These are phyloP conservation scores for Alethe diademata DNA, from an alignment of 2,113 vertebrate genomes.

Conservation along the genomic window DNA sequence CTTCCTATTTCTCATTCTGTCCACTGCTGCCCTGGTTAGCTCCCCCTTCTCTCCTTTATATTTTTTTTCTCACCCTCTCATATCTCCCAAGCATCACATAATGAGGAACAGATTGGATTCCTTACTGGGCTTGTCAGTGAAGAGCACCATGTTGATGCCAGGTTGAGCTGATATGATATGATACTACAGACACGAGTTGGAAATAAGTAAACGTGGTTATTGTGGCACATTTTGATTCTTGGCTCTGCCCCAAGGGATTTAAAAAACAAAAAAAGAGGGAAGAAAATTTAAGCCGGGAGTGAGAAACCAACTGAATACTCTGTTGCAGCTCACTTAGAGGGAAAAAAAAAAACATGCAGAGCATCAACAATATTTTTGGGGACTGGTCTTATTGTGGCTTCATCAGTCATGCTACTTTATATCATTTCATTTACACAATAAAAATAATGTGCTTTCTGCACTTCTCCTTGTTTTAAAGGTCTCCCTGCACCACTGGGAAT, in stretches of 20 bases:
- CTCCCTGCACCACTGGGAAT: neutral
- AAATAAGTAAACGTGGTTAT: constrained; percentile 34
- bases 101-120: constrained; percentile 43
- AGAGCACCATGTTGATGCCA: constrained; percentile 32
- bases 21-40: neutral
- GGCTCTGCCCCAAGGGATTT: neutral
- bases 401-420: neutral
- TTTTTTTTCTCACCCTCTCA: neutral
- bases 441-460: neutral
- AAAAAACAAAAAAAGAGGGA: neutral
- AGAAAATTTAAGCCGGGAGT: neutral
- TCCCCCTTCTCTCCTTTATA: neutral
- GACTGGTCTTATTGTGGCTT: neutral
- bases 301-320: neutral
- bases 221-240: constrained; percentile 49
- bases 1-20: neutral
- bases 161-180: constrained; percentile 25
- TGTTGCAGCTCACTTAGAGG: neutral
- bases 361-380: neutral
- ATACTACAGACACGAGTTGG: constrained; percentile 25
- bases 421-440: neutral
- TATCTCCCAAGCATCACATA: neutral
- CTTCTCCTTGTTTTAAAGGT: neutral
- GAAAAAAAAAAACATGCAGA: neutral
- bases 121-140: neutral